Evolutionary conservation across 2,797 vertebrate species (phyloP).

Genomic region (Rhyacichthys aspro): DNA sequence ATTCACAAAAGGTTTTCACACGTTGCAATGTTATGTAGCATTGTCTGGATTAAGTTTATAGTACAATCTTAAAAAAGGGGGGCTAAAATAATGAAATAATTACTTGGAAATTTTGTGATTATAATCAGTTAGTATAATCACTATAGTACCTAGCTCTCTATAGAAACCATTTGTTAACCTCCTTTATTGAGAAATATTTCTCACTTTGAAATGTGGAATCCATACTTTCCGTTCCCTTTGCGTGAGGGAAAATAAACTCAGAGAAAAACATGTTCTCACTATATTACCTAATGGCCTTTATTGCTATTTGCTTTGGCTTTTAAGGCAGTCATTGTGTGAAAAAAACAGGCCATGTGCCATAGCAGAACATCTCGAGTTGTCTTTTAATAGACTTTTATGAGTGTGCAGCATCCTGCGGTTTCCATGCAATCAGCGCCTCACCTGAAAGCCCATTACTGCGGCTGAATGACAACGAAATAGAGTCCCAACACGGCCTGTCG

Average conservation of each 20-base stretch:
- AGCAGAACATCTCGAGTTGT: background rate
- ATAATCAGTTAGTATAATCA: no score
- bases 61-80: no score
- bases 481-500: slow-evolving; percentile 3
- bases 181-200: no score
- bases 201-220: no score
- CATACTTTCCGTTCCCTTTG: background rate
- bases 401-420: slow-evolving; percentile 11
- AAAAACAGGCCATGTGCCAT: background rate
- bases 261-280: background rate
- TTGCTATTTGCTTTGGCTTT: slow-evolving; percentile 49
- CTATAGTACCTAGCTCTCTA: no score
- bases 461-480: slow-evolving; percentile 16
- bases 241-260: background rate
- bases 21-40: no score
- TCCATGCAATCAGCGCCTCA: slow-evolving; percentile 28
- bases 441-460: slow-evolving; percentile 18
- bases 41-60: no score
- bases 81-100: no score
- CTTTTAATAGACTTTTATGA: slow-evolving; percentile 41
- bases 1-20: no score
- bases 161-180: no score
- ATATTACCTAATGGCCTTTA: slow-evolving; percentile 18
- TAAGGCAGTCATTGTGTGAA: slow-evolving; percentile 3
- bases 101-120: no score